Percentiles rank a stretch among this genome's conserved stretches.
Conservation (phyloP, 2,888 invertebrate species). For the Pyrochroa serraticornis region DNA sequence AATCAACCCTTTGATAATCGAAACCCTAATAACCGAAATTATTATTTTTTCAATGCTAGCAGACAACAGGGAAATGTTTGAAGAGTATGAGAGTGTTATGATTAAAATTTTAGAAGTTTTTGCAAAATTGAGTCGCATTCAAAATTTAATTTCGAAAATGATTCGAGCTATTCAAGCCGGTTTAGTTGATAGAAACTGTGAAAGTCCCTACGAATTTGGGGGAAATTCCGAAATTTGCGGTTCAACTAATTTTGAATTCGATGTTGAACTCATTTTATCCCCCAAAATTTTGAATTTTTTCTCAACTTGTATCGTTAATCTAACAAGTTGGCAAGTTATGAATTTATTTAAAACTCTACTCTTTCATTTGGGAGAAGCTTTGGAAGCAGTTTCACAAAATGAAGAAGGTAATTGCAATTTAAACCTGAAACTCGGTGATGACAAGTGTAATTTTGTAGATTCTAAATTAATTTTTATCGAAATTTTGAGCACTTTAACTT, state of each 20-base stretch:
- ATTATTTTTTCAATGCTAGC: constrained; percentile 44
- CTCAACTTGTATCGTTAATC: constrained; percentile 43
- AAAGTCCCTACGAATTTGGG: constrained; percentile 33
- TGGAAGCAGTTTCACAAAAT: constrained; percentile 35
- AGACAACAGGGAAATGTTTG: constrained; percentile 33
- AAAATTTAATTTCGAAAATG: constrained; percentile 52
- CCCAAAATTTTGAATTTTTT: constrained; percentile 46
- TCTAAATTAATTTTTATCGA: constrained; percentile 44
- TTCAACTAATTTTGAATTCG: constrained; percentile 21
- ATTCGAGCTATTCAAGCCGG: constrained; percentile 43
- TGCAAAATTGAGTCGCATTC: constrained; percentile 51
- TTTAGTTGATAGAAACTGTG: constrained; percentile 21
- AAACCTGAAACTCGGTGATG: neutral
- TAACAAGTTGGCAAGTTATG: constrained; percentile 52
- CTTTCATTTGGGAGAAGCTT: constrained; percentile 45
- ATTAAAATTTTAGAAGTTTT: constrained; percentile 50
- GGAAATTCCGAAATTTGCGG: constrained; percentile 25
- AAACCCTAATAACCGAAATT: constrained; percentile 43
- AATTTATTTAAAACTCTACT: constrained; percentile 52
- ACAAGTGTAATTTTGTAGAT: constrained; percentile 35
- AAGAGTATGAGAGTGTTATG: constrained; percentile 45
- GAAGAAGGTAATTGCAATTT: constrained; percentile 3
- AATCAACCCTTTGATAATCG: constrained; percentile 52
- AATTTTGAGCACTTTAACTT: constrained; percentile 45
- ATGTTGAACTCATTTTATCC: constrained; percentile 44